These are phyloP conservation scores for Microtus pennsylvanicus DNA, from an alignment of 2,113 vertebrate genomes.

Conservation along the genomic window DNA sequence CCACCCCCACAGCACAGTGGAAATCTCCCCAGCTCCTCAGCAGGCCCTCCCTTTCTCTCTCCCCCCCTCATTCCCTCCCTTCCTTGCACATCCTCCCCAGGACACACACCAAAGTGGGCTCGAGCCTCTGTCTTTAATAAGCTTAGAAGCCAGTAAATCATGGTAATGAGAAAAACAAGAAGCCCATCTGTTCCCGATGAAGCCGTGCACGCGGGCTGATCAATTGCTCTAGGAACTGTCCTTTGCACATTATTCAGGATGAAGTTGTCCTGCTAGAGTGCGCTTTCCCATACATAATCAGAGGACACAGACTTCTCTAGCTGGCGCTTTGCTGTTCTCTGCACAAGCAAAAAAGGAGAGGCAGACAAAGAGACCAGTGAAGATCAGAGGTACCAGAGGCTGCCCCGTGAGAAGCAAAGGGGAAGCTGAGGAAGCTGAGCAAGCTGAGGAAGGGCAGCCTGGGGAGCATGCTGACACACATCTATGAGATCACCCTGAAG, in stretches of 20 bases:
- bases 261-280: constrained; percentile 42
- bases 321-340: not conserved
- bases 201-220: constrained; percentile 70
- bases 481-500: not conserved
- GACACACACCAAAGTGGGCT: constrained; percentile 70
- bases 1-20: not conserved
- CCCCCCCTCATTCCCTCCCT: not conserved
- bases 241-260: constrained; percentile 53
- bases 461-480: not conserved
- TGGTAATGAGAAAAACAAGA: constrained; percentile 85
- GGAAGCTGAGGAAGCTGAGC: not conserved
- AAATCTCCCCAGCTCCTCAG: not conserved
- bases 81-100: not conserved
- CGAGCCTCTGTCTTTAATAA: constrained; percentile 84
- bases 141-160: constrained; percentile 86
- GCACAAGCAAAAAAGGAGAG: not conserved
- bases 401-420: not conserved
- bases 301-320: not conserved
- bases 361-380: not conserved
- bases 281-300: constrained; percentile 16
- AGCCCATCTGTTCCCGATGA: constrained; percentile 80
- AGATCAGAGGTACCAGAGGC: not conserved
- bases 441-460: not conserved
- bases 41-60: not conserved
- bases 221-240: constrained; percentile 77